Evolutionary conservation across 2,797 vertebrate genomes (phyloP).

Genomic region (Xyrichtys novacula): DNA sequence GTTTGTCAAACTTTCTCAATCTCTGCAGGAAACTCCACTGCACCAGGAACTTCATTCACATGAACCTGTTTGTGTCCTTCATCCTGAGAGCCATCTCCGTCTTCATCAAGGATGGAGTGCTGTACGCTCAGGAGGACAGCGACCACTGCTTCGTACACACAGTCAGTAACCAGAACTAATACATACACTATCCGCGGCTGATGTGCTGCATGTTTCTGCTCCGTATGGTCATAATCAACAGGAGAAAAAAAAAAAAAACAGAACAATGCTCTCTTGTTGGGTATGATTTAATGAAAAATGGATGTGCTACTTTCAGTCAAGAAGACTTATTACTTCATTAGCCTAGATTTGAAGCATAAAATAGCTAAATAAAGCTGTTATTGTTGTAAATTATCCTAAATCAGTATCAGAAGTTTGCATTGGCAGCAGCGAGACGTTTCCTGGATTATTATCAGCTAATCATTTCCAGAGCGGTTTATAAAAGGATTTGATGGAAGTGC

Average conservation of each 20-base stretch:
- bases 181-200: background rate
- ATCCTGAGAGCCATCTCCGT: constrained; percentile 97
- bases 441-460: constrained; percentile 26
- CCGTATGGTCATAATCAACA: constrained; percentile 3
- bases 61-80: constrained; percentile 98
- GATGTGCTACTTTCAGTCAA: background rate
- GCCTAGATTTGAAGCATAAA: constrained; percentile 24
- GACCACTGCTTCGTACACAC: constrained; percentile 90
- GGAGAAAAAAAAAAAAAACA: constrained; percentile 9
- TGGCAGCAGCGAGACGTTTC: constrained; percentile 1
- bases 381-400: constrained; percentile 24
- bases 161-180: constrained; percentile 55
- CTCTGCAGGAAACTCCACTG: constrained; percentile 95
- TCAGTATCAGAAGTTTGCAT: constrained; percentile 16
- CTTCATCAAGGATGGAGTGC: constrained; percentile 97
- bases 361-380: constrained; percentile 20
- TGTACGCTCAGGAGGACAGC: constrained; percentile 92
- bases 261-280: background rate
- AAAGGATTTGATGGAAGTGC: background rate
- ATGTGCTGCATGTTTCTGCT: background rate
- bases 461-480: constrained; percentile 12
- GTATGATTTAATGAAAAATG: background rate
- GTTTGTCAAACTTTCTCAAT: background rate
- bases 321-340: constrained; percentile 24
- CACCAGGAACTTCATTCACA: constrained; percentile 98